Conservation (phyloP, 2,888 invertebrate species). For the Megamerina dolium region DNA sequence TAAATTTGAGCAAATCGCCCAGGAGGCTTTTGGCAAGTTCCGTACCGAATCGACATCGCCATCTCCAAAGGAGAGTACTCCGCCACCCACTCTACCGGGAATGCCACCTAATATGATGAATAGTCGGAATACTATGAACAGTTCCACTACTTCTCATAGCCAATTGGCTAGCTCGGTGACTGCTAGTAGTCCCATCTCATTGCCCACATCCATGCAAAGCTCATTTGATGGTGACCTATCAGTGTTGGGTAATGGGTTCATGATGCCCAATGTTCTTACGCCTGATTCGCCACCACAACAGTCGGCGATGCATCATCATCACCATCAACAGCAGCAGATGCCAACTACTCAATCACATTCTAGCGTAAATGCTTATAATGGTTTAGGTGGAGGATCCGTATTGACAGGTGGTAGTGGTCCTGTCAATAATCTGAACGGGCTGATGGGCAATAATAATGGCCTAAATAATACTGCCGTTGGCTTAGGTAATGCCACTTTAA, state of each 20-base stretch:
- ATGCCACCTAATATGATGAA: conserved; percentile 50
- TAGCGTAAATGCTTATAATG: conserved; percentile 18
- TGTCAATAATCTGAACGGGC: conserved; percentile 20
- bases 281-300: conserved; percentile 50
- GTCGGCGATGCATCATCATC: conserved; percentile 21
- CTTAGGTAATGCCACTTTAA: conserved; percentile 14
- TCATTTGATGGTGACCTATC: conserved; percentile 72
- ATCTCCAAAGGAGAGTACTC: conserved; percentile 52
- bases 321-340: conserved; percentile 23
- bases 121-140: conserved; percentile 26
- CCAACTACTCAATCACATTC: conserved; percentile 26
- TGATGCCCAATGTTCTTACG: conserved; percentile 44
- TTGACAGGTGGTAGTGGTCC: conserved; percentile 26
- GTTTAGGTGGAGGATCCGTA: conserved; percentile 10
- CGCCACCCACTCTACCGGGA: conserved; percentile 51
- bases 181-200: conserved; percentile 63
- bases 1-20: conserved; percentile 67
- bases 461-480: conserved; percentile 19
- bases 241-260: conserved; percentile 51
- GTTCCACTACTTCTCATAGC: conserved; percentile 34
- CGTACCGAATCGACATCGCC: conserved; percentile 56
- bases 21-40: conserved; percentile 69
- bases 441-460: conserved; percentile 20
- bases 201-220: conserved; percentile 65
- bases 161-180: conserved; percentile 45